These are phyloP conservation scores for Drosophila mojavensis DNA, from an alignment of 1,140 invertebrate genomes.

Conservation along the genomic window DNA sequence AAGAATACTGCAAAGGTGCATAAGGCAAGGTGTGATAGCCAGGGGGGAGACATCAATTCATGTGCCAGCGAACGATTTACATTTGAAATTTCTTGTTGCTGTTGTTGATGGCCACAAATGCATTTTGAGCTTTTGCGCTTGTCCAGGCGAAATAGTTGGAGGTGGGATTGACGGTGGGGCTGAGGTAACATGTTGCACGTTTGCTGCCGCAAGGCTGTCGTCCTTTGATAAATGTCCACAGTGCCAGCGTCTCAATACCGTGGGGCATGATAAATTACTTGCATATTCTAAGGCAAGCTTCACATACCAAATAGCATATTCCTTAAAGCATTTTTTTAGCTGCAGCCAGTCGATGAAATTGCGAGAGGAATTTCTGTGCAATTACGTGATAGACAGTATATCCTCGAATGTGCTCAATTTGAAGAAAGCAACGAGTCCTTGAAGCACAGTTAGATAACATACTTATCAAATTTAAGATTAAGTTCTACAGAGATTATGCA, in stretches of 20 bases:
- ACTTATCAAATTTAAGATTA: neutral
- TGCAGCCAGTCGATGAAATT: neutral
- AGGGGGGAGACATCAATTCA: conserved; percentile 49
- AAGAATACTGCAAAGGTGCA: conserved; percentile 20
- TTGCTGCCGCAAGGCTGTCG: conserved; percentile 27
- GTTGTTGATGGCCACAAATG: conserved; percentile 27
- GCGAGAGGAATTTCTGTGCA: conserved; percentile 1
- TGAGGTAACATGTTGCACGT: conserved; percentile 29
- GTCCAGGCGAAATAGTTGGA: conserved; percentile 19
- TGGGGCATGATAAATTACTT: conserved; percentile 72
- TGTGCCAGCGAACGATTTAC: conserved; percentile 60
- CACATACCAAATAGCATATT: conserved; percentile 22
- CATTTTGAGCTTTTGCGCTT: conserved; percentile 19
- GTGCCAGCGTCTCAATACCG: conserved; percentile 37
- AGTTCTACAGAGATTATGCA: no score
- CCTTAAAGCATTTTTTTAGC: conserved; percentile 2
- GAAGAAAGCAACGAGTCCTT: no score
- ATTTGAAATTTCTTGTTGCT: conserved; percentile 54
- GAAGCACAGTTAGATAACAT: neutral
- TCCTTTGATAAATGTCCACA: conserved; percentile 67
- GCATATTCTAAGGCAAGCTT: conserved; percentile 26
- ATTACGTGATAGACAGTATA: conserved; percentile 3
- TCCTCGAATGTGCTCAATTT: no score
- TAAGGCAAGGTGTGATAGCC: conserved; percentile 29
- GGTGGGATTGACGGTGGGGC: neutral